These are phyloP conservation scores for Spodoptera exigua DNA, from an alignment of 2,888 invertebrate genomes.

Conservation along the genomic window DNA sequence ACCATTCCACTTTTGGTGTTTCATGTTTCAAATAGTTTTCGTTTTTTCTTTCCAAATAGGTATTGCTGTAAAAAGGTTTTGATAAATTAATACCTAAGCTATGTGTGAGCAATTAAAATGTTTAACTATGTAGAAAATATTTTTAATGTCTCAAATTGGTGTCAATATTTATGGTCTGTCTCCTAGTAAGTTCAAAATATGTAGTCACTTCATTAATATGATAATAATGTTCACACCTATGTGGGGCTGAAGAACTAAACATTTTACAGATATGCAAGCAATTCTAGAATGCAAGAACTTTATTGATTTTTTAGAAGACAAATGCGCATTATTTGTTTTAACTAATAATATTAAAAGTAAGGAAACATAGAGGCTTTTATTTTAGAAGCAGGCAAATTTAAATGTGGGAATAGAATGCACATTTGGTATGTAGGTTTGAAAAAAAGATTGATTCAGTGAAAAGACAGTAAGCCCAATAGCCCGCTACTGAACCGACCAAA, in stretches of 20 bases:
- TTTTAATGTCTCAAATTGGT: constrained; percentile 30
- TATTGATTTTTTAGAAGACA: too few species aligned
- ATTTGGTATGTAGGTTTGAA: background rate
- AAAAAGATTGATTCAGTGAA: too few species aligned
- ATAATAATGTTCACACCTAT: constrained; percentile 19
- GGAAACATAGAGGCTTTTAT: constrained; percentile 6
- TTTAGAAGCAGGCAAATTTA: too few species aligned
- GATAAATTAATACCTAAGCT: constrained; percentile 9
- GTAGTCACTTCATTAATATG: constrained; percentile 22
- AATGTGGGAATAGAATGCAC: background rate
- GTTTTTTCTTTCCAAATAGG: constrained; percentile 4
- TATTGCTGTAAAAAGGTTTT: constrained; percentile 5
- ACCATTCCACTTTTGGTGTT: constrained; percentile 14
- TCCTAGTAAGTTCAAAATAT: constrained; percentile 24
- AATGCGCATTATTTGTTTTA: too few species aligned
- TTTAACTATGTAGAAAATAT: constrained; percentile 28
- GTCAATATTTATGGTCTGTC: constrained; percentile 6
- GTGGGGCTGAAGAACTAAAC: constrained; percentile 1
- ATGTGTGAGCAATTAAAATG: constrained; percentile 31
- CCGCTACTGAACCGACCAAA: too few species aligned
- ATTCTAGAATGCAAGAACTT: too few species aligned
- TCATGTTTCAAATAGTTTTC: constrained; percentile 43
- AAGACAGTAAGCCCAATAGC: too few species aligned
- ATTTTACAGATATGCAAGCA: background rate
- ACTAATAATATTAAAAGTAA: background rate